Percentiles rank a stretch among this genome's conserved stretches.
phyloP scores from a whole-genome alignment of 2,113 vertebrate species.

The Morone saxatilis region DNA sequence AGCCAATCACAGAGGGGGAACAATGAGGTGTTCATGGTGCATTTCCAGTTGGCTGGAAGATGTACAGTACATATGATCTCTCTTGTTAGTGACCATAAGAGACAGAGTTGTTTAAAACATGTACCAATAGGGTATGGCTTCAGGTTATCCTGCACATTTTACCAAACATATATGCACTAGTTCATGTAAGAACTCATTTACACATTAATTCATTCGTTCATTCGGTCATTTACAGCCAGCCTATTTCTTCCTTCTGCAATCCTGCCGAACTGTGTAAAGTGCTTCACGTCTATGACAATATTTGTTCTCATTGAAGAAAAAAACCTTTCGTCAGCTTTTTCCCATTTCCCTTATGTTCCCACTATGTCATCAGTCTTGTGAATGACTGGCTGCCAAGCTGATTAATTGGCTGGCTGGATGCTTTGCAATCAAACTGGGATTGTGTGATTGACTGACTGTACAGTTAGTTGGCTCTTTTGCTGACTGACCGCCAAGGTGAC shows the following conservation, averaged over 20 bases:
- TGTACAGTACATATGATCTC: slow-evolving; percentile 9
- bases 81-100: not conserved
- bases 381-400: slow-evolving; percentile 69
- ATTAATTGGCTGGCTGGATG: slow-evolving; percentile 72
- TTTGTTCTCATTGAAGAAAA: slow-evolving; percentile 47
- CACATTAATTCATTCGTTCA: not conserved
- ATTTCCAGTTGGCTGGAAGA: slow-evolving; percentile 7
- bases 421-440: slow-evolving; percentile 51
- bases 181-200: not conserved
- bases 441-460: slow-evolving; percentile 49
- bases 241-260: slow-evolving; percentile 19
- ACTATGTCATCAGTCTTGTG: slow-evolving; percentile 69
- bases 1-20: slow-evolving; percentile 30
- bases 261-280: slow-evolving; percentile 38
- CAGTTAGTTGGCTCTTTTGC: slow-evolving; percentile 20
- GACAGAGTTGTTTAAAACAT: not conserved
- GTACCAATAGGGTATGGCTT: not conserved
- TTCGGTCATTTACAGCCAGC: slow-evolving; percentile 26
- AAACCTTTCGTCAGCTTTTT: slow-evolving; percentile 67
- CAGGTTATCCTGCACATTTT: not conserved
- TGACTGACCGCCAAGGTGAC: slow-evolving; percentile 59
- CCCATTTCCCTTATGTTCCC: slow-evolving; percentile 65
- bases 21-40: slow-evolving; percentile 31
- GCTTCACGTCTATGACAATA: slow-evolving; percentile 47
- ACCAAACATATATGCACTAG: not conserved